A percentile compares a stretch with the other conserved stretches of the same genome.
Conservation (phyloP, 2,888 invertebrate genomes). For the Prosapia bicincta region DNA sequence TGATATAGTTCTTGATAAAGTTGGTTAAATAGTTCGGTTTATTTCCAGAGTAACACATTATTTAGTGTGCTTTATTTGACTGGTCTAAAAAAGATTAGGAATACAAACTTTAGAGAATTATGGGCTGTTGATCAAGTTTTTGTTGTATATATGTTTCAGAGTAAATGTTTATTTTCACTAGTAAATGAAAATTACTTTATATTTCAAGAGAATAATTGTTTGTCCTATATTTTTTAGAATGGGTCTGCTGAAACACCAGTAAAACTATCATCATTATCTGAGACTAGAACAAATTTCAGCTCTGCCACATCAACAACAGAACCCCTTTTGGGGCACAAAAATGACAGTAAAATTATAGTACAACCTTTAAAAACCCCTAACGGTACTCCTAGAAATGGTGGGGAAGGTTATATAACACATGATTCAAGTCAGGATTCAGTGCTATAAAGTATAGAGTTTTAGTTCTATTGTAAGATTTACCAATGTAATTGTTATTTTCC, state of each 20-base stretch:
- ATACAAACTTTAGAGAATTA: no score
- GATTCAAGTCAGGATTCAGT: neutral
- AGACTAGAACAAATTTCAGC: neutral
- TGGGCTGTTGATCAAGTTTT: no score
- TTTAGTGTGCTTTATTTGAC: no score
- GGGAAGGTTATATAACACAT: neutral
- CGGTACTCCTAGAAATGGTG: neutral
- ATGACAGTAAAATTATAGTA: neutral
- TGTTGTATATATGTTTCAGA: no score
- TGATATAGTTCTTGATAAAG: no score
- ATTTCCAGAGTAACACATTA: no score
- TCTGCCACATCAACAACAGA: neutral
- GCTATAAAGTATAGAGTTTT: neutral
- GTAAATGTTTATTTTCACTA: no score
- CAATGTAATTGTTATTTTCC: neutral
- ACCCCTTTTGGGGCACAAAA: neutral
- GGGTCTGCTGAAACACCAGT: neutral
- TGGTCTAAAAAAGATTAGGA: no score
- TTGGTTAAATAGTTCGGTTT: no score
- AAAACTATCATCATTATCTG: neutral
- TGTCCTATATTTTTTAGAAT: neutral
- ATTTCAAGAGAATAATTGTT: no score
- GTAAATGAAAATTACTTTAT: no score
- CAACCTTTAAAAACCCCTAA: neutral
- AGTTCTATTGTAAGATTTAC: neutral